Evolutionary conservation across 35 echinoderm and acorn worm genomes (phyloP).

Genomic region (Hemicentrotus pulcherrimus): DNA sequence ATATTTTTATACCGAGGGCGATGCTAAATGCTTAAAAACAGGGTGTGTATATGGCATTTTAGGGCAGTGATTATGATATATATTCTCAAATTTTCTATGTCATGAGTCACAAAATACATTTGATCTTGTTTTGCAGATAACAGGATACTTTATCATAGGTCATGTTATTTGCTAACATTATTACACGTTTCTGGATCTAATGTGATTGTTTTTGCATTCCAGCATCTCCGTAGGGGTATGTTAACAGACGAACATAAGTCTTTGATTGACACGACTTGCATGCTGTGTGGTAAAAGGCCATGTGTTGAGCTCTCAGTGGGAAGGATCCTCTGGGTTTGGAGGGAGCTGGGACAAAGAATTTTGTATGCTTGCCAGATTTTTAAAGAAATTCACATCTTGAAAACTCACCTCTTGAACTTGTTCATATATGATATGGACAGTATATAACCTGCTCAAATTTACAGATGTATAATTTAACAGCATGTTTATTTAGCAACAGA

Average conservation of each 20-base stretch:
- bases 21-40: too few relatives aligned
- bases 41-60: too few relatives aligned
- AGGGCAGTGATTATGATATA: neutral
- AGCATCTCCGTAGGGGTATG: neutral
- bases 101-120: too few relatives aligned
- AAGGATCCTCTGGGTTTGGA: neutral
- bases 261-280: constrained; percentile 9
- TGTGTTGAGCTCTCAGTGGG: neutral
- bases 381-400: neutral
- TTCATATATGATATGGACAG: too few relatives aligned
- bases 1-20: too few relatives aligned
- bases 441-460: too few relatives aligned
- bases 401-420: neutral
- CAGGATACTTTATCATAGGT: too few relatives aligned
- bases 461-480: too few relatives aligned
- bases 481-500: too few relatives aligned
- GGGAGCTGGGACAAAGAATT: neutral
- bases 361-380: neutral
- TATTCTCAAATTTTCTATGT: neutral
- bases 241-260: neutral
- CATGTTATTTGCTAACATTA: neutral
- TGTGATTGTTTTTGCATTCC: neutral
- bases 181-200: neutral
- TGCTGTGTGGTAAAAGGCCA: constrained; percentile 34
- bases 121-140: too few relatives aligned